These are phyloP conservation scores for Trochalopteron elliotii DNA, from an alignment of 2,113 vertebrate species.

Conservation along the genomic window DNA sequence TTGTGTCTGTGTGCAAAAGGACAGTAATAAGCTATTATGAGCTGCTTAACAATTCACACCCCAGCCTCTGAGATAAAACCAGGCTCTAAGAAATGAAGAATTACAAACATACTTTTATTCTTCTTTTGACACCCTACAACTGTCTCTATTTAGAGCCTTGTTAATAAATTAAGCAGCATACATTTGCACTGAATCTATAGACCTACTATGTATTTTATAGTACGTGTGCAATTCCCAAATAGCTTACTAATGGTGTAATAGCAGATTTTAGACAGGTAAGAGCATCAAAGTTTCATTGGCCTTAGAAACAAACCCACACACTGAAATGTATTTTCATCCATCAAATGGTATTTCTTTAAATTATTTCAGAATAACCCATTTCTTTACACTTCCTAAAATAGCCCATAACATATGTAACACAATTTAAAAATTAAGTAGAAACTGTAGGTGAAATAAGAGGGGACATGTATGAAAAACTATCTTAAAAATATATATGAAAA, in stretches of 20 bases:
- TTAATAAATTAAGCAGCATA: not conserved
- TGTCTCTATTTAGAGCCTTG: not conserved
- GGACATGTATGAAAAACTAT: not conserved
- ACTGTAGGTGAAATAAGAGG: not conserved
- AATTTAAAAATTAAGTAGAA: not conserved
- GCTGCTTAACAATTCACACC: not conserved
- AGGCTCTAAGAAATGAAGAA: slow-evolving; percentile 32
- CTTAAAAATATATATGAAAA: not conserved
- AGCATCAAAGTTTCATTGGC: not conserved
- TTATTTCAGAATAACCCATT: not conserved
- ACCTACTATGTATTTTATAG: not conserved
- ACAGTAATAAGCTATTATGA: not conserved
- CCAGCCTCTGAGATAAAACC: slow-evolving; percentile 25
- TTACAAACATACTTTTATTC: slow-evolving; percentile 2
- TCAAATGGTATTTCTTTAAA: not conserved
- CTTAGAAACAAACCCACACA: slow-evolving; percentile 24
- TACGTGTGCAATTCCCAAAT: not conserved
- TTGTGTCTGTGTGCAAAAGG: not conserved
- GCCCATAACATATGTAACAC: not conserved
- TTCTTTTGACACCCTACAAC: slow-evolving; percentile 4
- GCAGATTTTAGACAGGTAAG: slow-evolving; percentile 35
- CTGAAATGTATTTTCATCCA: not conserved
- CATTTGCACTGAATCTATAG: slow-evolving; percentile 27
- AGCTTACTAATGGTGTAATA: slow-evolving; percentile 22
- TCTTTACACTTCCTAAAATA: not conserved